These are phyloP conservation scores for Scaptomyza cyrtandrae DNA, from an alignment of 2,888 invertebrate genomes.

Conservation along the genomic window DNA sequence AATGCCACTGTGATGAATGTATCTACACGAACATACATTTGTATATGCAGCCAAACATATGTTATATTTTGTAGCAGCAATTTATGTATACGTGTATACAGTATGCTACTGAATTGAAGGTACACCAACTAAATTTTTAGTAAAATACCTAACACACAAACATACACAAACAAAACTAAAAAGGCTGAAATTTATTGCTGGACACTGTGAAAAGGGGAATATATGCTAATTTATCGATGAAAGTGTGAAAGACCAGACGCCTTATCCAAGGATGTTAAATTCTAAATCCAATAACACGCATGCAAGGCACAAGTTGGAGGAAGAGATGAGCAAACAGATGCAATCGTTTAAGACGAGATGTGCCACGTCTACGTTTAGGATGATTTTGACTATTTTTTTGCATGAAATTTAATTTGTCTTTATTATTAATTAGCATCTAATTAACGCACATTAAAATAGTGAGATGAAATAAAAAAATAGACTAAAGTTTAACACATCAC, in stretches of 20 bases:
- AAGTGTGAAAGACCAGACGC: no score
- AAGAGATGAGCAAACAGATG: not conserved
- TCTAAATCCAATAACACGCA: not conserved
- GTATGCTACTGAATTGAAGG: slow-evolving; percentile 4
- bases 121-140: not conserved
- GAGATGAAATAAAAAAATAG: not conserved
- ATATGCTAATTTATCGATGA: not conserved
- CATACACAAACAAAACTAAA: not conserved
- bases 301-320: not conserved
- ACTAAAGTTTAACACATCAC: not conserved
- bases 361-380: not conserved
- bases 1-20: not conserved
- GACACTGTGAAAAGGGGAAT: not conserved
- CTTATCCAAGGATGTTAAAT: not conserved
- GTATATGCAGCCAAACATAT: slow-evolving; percentile 7
- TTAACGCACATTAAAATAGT: not conserved
- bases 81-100: slow-evolving; percentile 13
- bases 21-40: slow-evolving; percentile 4
- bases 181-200: not conserved
- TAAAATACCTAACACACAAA: not conserved
- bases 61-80: slow-evolving; percentile 2
- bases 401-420: not conserved
- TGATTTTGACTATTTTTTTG: not conserved
- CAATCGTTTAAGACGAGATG: not conserved
- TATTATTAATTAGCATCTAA: not conserved